Percentiles rank a stretch among this genome's conserved stretches.
phyloP scores from a whole-genome alignment of 2,888 invertebrate species.

The Orthosia gracilis region DNA sequence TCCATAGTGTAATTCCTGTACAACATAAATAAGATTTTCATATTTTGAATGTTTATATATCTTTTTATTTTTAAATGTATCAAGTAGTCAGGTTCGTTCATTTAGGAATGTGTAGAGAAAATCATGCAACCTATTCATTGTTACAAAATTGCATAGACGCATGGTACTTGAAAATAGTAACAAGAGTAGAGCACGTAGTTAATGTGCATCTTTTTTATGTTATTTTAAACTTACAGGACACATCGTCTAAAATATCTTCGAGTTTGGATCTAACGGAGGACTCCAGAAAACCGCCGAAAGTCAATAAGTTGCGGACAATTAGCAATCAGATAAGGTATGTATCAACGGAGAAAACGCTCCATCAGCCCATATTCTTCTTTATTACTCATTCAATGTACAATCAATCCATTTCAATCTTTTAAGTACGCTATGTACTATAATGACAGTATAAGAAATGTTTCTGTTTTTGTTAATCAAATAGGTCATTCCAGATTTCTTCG shows the following conservation, averaged over 20 bases:
- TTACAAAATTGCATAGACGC: slow-evolving; percentile 41
- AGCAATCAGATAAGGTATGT: slow-evolving; percentile 94
- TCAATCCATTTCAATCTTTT: neutral
- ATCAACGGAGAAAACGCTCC: neutral
- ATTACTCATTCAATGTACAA: slow-evolving; percentile 1
- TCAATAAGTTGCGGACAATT: slow-evolving; percentile 93
- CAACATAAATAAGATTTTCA: slow-evolving; percentile 1
- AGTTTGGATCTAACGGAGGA: slow-evolving; percentile 91
- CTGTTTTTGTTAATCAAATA: slow-evolving; percentile 60
- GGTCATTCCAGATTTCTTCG: slow-evolving; percentile 92
- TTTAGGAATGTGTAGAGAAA: slow-evolving; percentile 49
- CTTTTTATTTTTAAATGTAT: slow-evolving; percentile 2
- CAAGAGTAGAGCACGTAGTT: slow-evolving; percentile 33
- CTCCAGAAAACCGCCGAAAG: slow-evolving; percentile 91
- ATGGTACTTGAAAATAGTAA: slow-evolving; percentile 49
- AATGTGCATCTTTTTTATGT: slow-evolving; percentile 55
- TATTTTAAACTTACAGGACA: slow-evolving; percentile 84
- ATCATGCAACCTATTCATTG: slow-evolving; percentile 49
- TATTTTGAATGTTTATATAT: slow-evolving; percentile 21
- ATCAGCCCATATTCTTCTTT: neutral
- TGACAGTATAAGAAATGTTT: slow-evolving; percentile 44
- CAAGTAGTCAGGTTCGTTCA: slow-evolving; percentile 44
- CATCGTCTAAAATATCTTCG: slow-evolving; percentile 92
- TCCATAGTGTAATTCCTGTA: slow-evolving; percentile 6
- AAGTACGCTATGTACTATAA: slow-evolving; percentile 41